Base-by-base conservation (phyloP, 2,888 invertebrate species). In the Tanytarsus gracilentus region DNA sequence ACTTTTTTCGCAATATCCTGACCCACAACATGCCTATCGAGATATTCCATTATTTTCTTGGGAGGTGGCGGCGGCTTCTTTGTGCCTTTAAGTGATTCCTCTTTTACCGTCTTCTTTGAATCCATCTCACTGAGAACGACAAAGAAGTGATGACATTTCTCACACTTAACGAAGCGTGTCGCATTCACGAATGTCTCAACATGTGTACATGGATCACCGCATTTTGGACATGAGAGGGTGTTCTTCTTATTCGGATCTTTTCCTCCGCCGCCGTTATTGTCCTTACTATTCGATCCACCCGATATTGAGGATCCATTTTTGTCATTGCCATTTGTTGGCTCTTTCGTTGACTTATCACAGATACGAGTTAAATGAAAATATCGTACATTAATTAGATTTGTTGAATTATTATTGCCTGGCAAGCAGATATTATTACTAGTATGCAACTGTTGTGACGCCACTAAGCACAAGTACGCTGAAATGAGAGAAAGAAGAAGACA, bases 1-100 rank as follows among this genome's bases (percentile, higher is more conserved):
- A 97, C 96, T 76, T 97, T 97, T 76, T 99, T 99, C 1, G 98
- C 98, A 72, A 88, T 84, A 65, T 96, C 92, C 74, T 99, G 98
- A 0, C 98, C 99, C 21, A 99, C 87, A 11, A 99, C 98, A 76
- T 96, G 95, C 69, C 88, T 88, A 77, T 98, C 91, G 64, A 99
- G 77, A 76, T 92, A 98, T 69, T 95, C 93, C 77, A 88, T 95
- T 64, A 99, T 98, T 84, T 94, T 94, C 76, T 92, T 94, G 0
- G 94, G 94, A 1, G 93, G 90, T 5, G 94, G 95, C n/a, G 94
- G 93, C 4, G 93, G 92, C 75, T 88, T 91, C 68, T 86, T 82
- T 74, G 71, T 65, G 69, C 71, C 30, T 40, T 61, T 48, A 65
- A 81, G 80, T 0, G 83, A 79, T 63, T 86, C 86, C 66, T 90